Percentiles rank a stretch among this genome's conserved stretches.
phyloP scores from a whole-genome alignment of 2,797 vertebrate genomes.

The Microctenopoma stevenorrisi region DNA sequence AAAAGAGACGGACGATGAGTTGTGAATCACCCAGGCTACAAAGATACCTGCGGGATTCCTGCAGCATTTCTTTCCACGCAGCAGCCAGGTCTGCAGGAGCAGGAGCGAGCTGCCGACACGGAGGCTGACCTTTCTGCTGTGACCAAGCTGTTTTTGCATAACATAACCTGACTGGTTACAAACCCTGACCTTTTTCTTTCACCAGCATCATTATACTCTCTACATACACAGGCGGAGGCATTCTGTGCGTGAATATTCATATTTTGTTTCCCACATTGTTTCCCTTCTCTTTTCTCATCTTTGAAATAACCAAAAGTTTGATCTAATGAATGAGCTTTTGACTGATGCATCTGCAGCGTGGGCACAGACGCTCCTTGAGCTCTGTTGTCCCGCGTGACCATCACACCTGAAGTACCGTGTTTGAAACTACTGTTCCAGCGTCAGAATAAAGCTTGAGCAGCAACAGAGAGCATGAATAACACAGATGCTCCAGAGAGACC shows the following conservation, averaged over 20 bases:
- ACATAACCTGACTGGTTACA: conserved; percentile 51
- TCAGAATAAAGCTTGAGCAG: too few species aligned
- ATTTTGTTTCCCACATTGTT: conserved; percentile 3
- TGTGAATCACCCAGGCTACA: conserved; percentile 1
- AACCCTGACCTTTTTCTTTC: conserved; percentile 58
- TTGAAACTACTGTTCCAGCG: too few species aligned
- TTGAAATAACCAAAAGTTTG: neutral
- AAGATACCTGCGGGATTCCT: conserved; percentile 42
- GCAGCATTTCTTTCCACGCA: conserved; percentile 32
- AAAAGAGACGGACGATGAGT: neutral
- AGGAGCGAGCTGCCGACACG: conserved; percentile 64
- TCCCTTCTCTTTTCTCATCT: neutral
- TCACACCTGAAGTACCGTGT: too few species aligned
- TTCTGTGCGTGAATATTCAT: neutral
- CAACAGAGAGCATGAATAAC: too few species aligned
- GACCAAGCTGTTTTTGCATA: conserved; percentile 53
- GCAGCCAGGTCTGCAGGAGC: conserved; percentile 37
- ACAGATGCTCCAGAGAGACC: too few species aligned
- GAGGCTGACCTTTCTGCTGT: conserved; percentile 73
- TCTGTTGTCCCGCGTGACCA: neutral
- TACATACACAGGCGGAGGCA: conserved; percentile 4
- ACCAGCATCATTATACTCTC: conserved; percentile 24
- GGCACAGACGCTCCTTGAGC: conserved; percentile 6
- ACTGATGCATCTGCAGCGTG: conserved; percentile 30
- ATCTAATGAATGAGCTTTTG: conserved; percentile 24